Percentiles rank a stretch among this genome's conserved stretches.
Conservation (phyloP, 35 echinoderm and acorn worm genomes). For the Nesometra sesokonis region DNA sequence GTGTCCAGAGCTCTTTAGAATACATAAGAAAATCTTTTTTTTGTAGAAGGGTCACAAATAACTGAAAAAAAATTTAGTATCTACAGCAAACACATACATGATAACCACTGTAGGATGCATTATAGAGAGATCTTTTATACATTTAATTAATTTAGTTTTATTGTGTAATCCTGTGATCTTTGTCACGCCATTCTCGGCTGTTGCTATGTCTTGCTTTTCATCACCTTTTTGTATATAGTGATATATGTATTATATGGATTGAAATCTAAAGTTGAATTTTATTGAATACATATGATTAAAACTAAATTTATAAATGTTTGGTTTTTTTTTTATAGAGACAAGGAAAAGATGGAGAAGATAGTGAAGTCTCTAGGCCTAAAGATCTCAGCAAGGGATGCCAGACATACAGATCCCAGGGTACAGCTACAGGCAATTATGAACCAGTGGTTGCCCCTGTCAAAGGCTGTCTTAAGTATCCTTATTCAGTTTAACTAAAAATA, state of each 20-base stretch:
- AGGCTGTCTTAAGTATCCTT: conserved; percentile 86
- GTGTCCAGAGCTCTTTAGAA: too few relatives aligned
- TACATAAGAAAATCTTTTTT: too few relatives aligned
- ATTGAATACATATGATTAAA: too few relatives aligned
- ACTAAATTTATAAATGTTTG: too few relatives aligned
- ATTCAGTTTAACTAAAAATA: not conserved
- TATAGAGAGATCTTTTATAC: too few relatives aligned
- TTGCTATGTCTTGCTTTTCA: not conserved
- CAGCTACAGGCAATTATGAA: conserved; percentile 69
- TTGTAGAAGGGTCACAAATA: too few relatives aligned
- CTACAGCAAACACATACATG: too few relatives aligned
- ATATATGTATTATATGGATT: not conserved
- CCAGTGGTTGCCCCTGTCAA: conserved; percentile 82
- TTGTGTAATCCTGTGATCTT: too few relatives aligned
- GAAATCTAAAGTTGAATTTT: not conserved
- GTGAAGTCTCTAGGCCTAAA: conserved; percentile 79
- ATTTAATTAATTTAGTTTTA: too few relatives aligned
- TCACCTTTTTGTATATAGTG: not conserved
- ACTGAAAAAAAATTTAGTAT: too few relatives aligned
- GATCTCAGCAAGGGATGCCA: conserved; percentile 46
- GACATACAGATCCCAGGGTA: conserved; percentile 66
- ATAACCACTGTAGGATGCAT: too few relatives aligned
- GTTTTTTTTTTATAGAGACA: conserved; percentile 48
- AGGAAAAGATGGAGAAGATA: conserved; percentile 82
- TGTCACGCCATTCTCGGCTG: too few relatives aligned